Percentiles rank a stretch among this genome's conserved stretches.
Evolutionary conservation across 2,113 vertebrate genomes (phyloP).

Genomic region (Aspiorhynchus laticeps): DNA sequence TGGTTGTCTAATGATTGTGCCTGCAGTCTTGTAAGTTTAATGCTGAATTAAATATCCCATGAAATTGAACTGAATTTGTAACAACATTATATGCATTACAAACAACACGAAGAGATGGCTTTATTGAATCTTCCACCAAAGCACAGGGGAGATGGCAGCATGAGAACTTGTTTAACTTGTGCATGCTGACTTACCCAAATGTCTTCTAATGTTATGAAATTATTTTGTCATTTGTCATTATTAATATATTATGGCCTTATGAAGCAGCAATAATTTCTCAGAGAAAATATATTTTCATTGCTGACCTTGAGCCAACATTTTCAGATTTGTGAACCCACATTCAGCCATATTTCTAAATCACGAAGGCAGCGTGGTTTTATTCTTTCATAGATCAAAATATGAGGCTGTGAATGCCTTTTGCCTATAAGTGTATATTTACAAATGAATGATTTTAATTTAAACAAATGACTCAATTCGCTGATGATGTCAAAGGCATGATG

Average conservation of each 20-base stretch:
- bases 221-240: constrained; percentile 51
- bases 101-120: not conserved
- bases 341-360: constrained; percentile 67
- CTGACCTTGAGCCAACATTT: constrained; percentile 62
- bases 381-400: constrained; percentile 79
- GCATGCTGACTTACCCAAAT: constrained; percentile 37
- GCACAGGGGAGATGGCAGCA: constrained; percentile 13
- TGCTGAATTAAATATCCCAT: constrained; percentile 21
- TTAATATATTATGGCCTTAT: constrained; percentile 34
- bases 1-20: not conserved
- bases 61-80: constrained; percentile 9
- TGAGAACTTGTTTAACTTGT: not conserved
- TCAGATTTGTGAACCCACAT: constrained; percentile 43
- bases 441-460: constrained; percentile 81
- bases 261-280: constrained; percentile 44
- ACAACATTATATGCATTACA: constrained; percentile 6
- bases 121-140: not conserved
- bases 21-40: constrained; percentile 12
- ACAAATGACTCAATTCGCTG: constrained; percentile 80
- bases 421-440: constrained; percentile 79
- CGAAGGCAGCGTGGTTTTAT: constrained; percentile 69
- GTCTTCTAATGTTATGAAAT: constrained; percentile 37
- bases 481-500: constrained; percentile 81
- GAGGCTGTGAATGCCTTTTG: constrained; percentile 65
- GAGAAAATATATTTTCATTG: constrained; percentile 11